Base-by-base conservation (phyloP, 2,888 invertebrate genomes). In the Eretmocerus hayati region DNA sequence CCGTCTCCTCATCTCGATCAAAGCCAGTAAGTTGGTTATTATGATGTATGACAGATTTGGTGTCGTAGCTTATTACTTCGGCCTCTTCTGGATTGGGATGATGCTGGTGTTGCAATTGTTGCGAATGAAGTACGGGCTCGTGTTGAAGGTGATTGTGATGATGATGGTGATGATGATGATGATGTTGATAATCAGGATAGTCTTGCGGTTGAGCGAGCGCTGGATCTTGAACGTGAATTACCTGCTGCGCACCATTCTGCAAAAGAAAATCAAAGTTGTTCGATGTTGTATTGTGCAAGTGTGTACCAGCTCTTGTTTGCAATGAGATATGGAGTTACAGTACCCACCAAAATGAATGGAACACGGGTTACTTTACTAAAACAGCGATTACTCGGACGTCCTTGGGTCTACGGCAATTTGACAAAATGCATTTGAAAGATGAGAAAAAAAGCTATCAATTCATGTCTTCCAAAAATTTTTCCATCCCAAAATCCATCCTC, bases 181-280 rank as follows among this genome's bases (percentile, higher is more conserved):
- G 61, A 0, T 58, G 59, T 3, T 47, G 50, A 9, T 54, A 51
- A 2, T 54, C 51, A 11, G 48, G 36, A 11, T 54, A 54, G 8
- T 54, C 54, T n/a, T 54, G 54, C 2, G 36, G 52, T 31, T 58
- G 58, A 19, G 42, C 47, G 1, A 58, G 30, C n/a, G 52, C 38
- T 2, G 56, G 37, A 6, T 56, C 53, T 13, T 53, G 54, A 2
- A 56, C 84, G 84, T 67, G 75, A 77, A 11, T 79, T 79, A 60
- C 83, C 83, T 56, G 56, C 9, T 69, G 69, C 39, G 50, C 39
- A 2, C 23, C 21, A 4, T 42, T 18, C n/a, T 52, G n/a, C n/a
- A n/a, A n/a, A n/a, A n/a, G n/a, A n/a, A n/a, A n/a, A n/a, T n/a
- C n/a, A n/a, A n/a, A n/a, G n/a, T n/a, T n/a, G n/a, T n/a, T n/a